Evolutionary conservation across 1,140 invertebrate genomes (phyloP).

Genomic region (Zaprionus gabonicus): DNA sequence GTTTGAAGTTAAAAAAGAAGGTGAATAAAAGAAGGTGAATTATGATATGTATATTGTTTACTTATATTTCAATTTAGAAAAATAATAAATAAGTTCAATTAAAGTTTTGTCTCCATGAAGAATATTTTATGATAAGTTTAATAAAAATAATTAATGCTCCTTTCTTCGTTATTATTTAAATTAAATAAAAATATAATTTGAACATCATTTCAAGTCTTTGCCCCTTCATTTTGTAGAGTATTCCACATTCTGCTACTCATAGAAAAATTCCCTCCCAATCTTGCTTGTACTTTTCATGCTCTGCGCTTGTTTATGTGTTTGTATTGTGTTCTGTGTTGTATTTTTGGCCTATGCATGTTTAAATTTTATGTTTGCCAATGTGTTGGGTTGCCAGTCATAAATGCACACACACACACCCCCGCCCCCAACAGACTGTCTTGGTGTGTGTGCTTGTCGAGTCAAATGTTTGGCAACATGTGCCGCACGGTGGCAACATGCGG

Average conservation of each 20-base stretch:
- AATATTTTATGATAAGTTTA: too few species aligned
- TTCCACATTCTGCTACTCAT: neutral
- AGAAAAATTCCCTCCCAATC: neutral
- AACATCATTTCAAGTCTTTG: too few species aligned
- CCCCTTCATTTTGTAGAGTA: neutral
- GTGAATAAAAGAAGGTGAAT: too few species aligned
- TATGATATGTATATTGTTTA: too few species aligned
- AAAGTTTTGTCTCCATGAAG: too few species aligned
- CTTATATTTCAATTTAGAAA: too few species aligned
- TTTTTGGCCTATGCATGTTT: slow-evolving; percentile 81
- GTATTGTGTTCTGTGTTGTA: slow-evolving; percentile 75
- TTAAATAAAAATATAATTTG: too few species aligned
- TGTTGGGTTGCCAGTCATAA: slow-evolving; percentile 66
- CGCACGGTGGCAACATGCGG: slow-evolving; percentile 67
- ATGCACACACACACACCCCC: slow-evolving; percentile 44
- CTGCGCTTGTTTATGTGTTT: slow-evolving; percentile 53
- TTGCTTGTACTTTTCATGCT: slow-evolving; percentile 42
- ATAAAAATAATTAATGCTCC: too few species aligned
- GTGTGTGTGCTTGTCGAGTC: slow-evolving; percentile 51
- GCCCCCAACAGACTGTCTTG: neutral
- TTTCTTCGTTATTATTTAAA: too few species aligned
- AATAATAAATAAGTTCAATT: too few species aligned
- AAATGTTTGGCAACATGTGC: slow-evolving; percentile 75
- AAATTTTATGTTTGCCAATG: slow-evolving; percentile 82
- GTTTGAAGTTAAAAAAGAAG: too few species aligned